These are phyloP conservation scores for Drosophila pseudoananassae DNA, from an alignment of 1,140 invertebrate genomes.

Conservation along the genomic window DNA sequence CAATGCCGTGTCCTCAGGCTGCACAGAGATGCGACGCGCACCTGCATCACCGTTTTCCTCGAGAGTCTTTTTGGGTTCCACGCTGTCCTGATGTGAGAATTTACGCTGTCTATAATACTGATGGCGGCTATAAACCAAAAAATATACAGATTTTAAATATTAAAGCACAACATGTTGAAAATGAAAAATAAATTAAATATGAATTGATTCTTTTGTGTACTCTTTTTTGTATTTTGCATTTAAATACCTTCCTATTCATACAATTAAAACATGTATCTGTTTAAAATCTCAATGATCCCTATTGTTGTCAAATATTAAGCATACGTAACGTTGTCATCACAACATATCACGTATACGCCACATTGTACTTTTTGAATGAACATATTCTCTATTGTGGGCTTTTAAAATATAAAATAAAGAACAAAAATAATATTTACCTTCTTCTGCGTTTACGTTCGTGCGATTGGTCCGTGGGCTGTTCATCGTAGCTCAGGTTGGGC, in stretches of 20 bases:
- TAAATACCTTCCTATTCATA: background rate
- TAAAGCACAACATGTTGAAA: background rate
- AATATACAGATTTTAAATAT: background rate
- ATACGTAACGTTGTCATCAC: conserved; percentile 3
- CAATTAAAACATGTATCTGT: background rate
- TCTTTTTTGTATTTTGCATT: background rate
- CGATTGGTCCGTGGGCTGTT: conserved; percentile 81
- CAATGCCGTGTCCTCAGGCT: conserved; percentile 91
- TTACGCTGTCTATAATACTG: conserved; percentile 89
- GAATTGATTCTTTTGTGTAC: background rate
- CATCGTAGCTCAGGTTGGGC: conserved; percentile 76
- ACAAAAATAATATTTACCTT: conserved; percentile 50
- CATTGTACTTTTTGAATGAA: background rate
- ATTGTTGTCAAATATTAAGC: background rate
- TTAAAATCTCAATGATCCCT: background rate
- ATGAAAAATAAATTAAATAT: background rate
- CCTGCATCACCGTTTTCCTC: conserved; percentile 83
- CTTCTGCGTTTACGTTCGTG: conserved; percentile 83
- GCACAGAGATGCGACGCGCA: conserved; percentile 86
- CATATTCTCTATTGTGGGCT: background rate
- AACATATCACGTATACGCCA: conserved; percentile 22
- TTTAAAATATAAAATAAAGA: background rate
- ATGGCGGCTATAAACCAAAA: conserved; percentile 84
- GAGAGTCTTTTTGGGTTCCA: conserved; percentile 77
- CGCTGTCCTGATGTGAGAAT: conserved; percentile 89